A percentile compares a stretch with the other conserved stretches of the same genome.
phyloP scores from a whole-genome alignment of 2,888 invertebrate species.

The Aethes cnicana region DNA sequence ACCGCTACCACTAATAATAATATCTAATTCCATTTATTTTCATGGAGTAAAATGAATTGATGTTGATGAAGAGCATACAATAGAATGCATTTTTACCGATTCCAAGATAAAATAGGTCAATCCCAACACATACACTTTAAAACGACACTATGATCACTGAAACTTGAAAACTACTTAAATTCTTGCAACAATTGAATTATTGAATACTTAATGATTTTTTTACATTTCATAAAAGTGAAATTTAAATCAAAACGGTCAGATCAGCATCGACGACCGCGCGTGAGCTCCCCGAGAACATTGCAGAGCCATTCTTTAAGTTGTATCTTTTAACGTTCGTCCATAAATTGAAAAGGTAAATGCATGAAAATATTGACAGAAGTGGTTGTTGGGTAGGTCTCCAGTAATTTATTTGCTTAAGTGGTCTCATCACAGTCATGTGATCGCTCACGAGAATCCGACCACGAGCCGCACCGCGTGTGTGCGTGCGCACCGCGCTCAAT shows the following conservation, averaged over 20 bases:
- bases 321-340: slow-evolving; percentile 32
- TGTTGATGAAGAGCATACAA: too few relatives aligned
- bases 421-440: slow-evolving; percentile 78
- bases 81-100: too few relatives aligned
- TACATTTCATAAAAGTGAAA: not conserved
- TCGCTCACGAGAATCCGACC: slow-evolving; percentile 66
- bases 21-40: too few relatives aligned
- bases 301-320: slow-evolving; percentile 6
- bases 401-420: slow-evolving; percentile 79
- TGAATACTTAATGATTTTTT: too few relatives aligned
- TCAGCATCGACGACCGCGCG: slow-evolving; percentile 1
- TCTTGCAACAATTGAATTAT: too few relatives aligned
- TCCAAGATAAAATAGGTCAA: too few relatives aligned
- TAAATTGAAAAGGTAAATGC: slow-evolving; percentile 44
- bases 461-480: slow-evolving; percentile 59
- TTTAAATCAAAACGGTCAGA: not conserved
- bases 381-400: slow-evolving; percentile 52
- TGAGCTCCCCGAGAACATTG: slow-evolving; percentile 16
- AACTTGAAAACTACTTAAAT: too few relatives aligned
- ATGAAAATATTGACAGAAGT: slow-evolving; percentile 56
- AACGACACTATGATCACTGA: too few relatives aligned
- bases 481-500: slow-evolving; percentile 44
- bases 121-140: too few relatives aligned
- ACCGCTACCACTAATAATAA: too few relatives aligned
- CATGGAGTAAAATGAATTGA: too few relatives aligned